These are phyloP conservation scores for Schizothorax lantsangensis DNA, from an alignment of 2,797 vertebrate species.

Conservation along the genomic window DNA sequence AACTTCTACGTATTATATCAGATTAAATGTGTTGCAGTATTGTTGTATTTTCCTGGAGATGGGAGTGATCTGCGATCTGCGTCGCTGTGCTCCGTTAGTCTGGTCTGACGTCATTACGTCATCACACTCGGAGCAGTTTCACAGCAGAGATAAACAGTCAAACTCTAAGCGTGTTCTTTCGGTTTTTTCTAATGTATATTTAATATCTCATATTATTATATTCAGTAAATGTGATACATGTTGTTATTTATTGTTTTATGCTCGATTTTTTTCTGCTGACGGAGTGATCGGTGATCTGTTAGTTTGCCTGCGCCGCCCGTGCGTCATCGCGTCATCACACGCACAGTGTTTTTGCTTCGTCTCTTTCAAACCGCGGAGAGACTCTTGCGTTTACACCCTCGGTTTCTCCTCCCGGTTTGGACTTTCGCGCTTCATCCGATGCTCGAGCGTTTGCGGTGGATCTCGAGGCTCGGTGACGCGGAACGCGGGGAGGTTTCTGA, in stretches of 20 bases:
- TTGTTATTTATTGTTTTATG: neutral
- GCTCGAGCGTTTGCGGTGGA: neutral
- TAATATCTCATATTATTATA: neutral
- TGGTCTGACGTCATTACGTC: neutral
- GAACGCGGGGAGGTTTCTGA: neutral
- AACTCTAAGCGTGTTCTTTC: neutral
- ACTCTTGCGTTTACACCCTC: constrained; percentile 7
- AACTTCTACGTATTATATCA: neutral
- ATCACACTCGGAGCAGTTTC: neutral
- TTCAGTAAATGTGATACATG: too few relatives aligned
- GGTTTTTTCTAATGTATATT: neutral
- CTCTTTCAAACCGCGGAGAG: constrained; percentile 21
- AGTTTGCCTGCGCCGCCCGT: constrained; percentile 25
- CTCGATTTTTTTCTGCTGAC: neutral
- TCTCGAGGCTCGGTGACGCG: neutral
- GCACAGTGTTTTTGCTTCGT: constrained; percentile 44
- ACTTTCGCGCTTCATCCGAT: neutral
- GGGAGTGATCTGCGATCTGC: neutral
- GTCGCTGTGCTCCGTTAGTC: neutral
- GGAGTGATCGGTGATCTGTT: neutral
- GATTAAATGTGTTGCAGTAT: neutral
- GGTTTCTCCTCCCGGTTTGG: neutral
- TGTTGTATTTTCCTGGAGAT: neutral
- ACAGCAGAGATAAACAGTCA: neutral
- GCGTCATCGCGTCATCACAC: constrained; percentile 41